A percentile compares a stretch with the other conserved stretches of the same genome.
These are phyloP conservation scores for Phyllotreta cruciferae DNA, from an alignment of 2,888 invertebrate genomes.

Conservation along the genomic window DNA sequence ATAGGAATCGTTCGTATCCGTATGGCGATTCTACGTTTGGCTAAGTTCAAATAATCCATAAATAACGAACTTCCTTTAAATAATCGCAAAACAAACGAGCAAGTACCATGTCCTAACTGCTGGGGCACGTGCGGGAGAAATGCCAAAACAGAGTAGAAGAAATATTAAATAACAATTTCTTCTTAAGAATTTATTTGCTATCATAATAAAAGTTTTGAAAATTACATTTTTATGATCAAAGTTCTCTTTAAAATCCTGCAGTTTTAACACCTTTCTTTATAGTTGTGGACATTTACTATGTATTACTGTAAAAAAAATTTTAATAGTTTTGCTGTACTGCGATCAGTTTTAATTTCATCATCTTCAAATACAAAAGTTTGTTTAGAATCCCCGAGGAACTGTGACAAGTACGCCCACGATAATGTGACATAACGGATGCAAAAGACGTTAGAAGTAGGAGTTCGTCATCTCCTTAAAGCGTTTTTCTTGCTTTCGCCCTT, in stretches of 20 bases:
- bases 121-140: not conserved
- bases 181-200: too few species aligned
- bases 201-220: too few species aligned
- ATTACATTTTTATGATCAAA: too few species aligned
- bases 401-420: constrained; percentile 1
- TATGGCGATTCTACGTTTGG: constrained; percentile 39
- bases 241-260: too few species aligned
- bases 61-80: constrained; percentile 47
- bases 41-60: constrained; percentile 49
- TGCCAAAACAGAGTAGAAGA: not conserved
- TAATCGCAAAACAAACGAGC: constrained; percentile 28
- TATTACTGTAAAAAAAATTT: too few species aligned
- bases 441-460: constrained; percentile 45
- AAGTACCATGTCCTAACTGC: constrained; percentile 6
- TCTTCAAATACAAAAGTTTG: too few species aligned
- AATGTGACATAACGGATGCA: constrained; percentile 40
- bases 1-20: constrained; percentile 34
- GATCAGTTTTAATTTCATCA: too few species aligned
- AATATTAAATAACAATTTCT: too few species aligned
- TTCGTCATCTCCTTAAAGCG: constrained; percentile 45
- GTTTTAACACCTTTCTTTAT: too few species aligned
- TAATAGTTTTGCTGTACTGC: too few species aligned
- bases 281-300: too few species aligned
- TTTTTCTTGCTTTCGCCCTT: constrained; percentile 32
- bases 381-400: too few species aligned